These are phyloP conservation scores for Strix uralensis DNA, from an alignment of 2,113 vertebrate genomes.

Conservation along the genomic window DNA sequence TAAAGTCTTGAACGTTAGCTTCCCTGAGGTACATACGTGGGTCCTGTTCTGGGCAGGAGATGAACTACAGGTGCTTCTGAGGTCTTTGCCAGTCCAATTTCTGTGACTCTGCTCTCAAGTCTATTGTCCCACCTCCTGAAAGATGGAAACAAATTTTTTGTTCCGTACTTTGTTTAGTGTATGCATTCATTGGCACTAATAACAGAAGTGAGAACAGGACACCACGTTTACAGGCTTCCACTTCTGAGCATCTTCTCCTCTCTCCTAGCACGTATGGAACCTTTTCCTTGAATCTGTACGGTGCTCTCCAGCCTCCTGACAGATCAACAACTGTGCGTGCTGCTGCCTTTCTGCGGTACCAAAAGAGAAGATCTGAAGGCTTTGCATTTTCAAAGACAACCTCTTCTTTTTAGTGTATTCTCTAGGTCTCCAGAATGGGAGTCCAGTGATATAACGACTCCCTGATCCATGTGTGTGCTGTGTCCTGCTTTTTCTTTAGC, in stretches of 20 bases:
- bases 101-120: neutral
- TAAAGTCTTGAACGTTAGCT: neutral
- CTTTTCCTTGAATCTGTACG: neutral
- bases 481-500: neutral
- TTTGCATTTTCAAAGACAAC: constrained; percentile 9
- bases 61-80: neutral
- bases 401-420: neutral
- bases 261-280: neutral
- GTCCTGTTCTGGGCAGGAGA: neutral
- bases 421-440: neutral
- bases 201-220: neutral
- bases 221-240: neutral
- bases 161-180: neutral
- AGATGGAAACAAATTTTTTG: neutral
- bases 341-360: neutral
- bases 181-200: neutral
- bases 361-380: neutral
- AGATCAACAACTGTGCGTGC: neutral
- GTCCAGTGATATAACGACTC: neutral
- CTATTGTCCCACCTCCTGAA: neutral
- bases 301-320: neutral
- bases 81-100: neutral
- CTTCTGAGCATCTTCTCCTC: neutral
- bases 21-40: neutral
- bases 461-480: neutral